These are phyloP conservation scores for Sinocyclocheilus anophthalmus DNA, from an alignment of 2,113 vertebrate species.

Conservation along the genomic window DNA sequence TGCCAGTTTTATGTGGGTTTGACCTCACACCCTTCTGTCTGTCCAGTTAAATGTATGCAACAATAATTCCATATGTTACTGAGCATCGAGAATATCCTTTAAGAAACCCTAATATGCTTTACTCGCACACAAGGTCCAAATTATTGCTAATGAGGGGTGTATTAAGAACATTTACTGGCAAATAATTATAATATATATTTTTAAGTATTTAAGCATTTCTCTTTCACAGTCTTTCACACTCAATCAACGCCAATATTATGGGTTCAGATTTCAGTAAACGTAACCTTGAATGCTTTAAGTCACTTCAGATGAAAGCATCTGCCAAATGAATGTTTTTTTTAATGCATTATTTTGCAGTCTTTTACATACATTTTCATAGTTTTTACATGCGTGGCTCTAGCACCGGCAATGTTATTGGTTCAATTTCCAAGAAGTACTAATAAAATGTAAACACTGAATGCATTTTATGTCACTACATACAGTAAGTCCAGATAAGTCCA, in stretches of 20 bases:
- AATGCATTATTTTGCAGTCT: background rate
- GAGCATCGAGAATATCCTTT: background rate
- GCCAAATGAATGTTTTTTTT: background rate
- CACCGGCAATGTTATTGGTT: no score
- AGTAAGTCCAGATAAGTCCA: background rate
- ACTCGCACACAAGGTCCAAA: background rate
- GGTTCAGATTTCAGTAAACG: background rate
- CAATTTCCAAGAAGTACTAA: no score
- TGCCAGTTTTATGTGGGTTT: conserved; percentile 8
- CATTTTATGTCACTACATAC: background rate
- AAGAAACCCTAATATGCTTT: background rate
- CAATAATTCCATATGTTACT: conserved; percentile 27
- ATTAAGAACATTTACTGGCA: background rate
- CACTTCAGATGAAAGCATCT: background rate
- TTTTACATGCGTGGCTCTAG: no score
- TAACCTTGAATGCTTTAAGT: background rate
- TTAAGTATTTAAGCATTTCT: background rate
- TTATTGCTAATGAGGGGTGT: background rate
- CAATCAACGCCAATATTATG: background rate
- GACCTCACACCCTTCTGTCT: conserved; percentile 22
- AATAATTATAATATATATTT: background rate
- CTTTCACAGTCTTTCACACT: background rate
- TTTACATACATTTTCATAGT: background rate
- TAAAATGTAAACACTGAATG: no score
- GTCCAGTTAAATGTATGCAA: conserved; percentile 1